Base-by-base conservation (phyloP, 2,797 vertebrate genomes). In the Chelidonichthys spinosus region DNA sequence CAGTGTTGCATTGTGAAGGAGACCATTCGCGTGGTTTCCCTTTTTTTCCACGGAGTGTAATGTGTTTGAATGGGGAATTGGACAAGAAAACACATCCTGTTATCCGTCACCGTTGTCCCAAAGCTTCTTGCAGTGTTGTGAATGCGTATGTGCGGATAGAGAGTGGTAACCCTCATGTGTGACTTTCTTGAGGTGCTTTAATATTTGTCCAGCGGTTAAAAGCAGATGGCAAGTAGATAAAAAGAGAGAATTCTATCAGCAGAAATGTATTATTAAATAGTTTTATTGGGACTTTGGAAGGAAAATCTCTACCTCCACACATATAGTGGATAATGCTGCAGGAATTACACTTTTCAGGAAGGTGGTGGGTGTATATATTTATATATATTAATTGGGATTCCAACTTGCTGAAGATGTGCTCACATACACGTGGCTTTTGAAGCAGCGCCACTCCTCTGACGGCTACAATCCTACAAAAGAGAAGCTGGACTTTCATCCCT, bases 401-500 rank as follows among this genome's bases (percentile, higher is more conserved):
- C 25, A 15, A 33, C 32, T 46, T 4, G 1, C 44, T 55, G 4
- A 33, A 49, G 33, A 40, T 59, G 55, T 58, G 11, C 40, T 46
- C 33, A 25, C 6, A 61, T 13, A 46, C 13, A 52, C 25, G 15
- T 42, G 55, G n/a, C n/a, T n/a, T 66, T 25, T 67, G 60, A 64
- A 69, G 50, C 52, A 53, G 62, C 69, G 75, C 79, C 53, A 8
- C 44, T 77, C 50, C 2, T 68, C 50, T 39, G 52, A 33, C 74
- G 72, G 18, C 63, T 59, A 0, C 63, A 76, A 67, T 84, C 74
- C 79, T 32, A 11, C 7, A 3, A 60, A 81, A 32, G 58, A 69
- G 72, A 73, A 61, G 32, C 17, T 63, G 63, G 72, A 25, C 76
- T 65, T 70, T 59, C 35, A 61, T 81, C 58, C 70, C 44, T 46